phyloP scores from a whole-genome alignment of 2,113 vertebrate species.

The Pseudopodoces humilis region DNA sequence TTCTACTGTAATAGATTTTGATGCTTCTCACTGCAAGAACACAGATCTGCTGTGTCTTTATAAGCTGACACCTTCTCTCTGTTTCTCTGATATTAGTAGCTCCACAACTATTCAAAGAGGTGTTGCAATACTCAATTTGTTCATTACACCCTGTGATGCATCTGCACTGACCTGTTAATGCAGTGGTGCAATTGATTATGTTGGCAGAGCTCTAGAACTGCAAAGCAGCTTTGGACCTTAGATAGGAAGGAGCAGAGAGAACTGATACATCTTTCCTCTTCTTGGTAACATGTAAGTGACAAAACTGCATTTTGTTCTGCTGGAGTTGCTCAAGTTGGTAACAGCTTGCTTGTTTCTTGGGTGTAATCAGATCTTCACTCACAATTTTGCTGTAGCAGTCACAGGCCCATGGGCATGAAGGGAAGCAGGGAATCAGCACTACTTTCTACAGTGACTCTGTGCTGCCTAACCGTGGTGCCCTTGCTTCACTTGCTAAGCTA shows the following conservation, averaged over 20 bases:
- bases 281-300: background rate
- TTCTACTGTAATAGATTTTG: background rate
- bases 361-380: background rate
- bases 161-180: background rate
- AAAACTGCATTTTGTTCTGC: background rate
- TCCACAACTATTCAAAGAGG: background rate
- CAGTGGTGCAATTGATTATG: background rate
- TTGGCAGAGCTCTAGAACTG: background rate
- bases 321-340: background rate
- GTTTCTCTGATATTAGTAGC: background rate
- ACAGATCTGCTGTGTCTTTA: background rate
- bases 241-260: background rate
- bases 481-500: background rate
- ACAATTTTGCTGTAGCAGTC: background rate
- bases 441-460: background rate
- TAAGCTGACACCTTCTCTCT: background rate
- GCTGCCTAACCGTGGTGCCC: constrained; percentile 34
- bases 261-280: background rate
- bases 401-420: background rate
- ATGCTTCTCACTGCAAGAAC: background rate
- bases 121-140: background rate
- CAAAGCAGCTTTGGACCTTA: background rate
- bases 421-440: background rate
- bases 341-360: background rate
- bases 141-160: background rate